phyloP scores from a whole-genome alignment of 2,888 invertebrate species.

The Archips xylosteana region DNA sequence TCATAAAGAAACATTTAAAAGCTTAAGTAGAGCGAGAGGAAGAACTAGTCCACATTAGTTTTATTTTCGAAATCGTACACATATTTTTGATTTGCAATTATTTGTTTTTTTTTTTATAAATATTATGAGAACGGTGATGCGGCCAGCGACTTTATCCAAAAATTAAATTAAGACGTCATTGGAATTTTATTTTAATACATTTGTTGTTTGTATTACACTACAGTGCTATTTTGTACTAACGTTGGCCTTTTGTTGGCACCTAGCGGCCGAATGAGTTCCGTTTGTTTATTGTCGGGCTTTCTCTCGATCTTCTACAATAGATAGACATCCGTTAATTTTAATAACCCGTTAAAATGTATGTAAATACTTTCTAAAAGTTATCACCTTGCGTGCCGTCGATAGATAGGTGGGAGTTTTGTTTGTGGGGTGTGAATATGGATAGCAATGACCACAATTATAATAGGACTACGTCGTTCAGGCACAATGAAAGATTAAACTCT shows the following conservation, averaged over 20 bases:
- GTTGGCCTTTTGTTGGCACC: background rate
- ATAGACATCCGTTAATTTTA: constrained; percentile 22
- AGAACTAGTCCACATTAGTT: background rate
- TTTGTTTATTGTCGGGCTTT: constrained; percentile 35
- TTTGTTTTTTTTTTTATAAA: too few species aligned
- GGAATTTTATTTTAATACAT: background rate
- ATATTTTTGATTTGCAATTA: background rate
- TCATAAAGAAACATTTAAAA: constrained; percentile 1
- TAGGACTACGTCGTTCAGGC: too few species aligned
- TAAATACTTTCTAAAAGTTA: constrained; percentile 39
- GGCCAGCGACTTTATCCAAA: too few species aligned
- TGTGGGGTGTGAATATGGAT: background rate
- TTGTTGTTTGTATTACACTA: background rate
- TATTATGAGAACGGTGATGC: too few species aligned
- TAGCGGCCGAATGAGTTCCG: constrained; percentile 9
- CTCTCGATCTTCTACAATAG: constrained; percentile 29
- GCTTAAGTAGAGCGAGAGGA: background rate
- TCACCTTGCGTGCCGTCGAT: background rate
- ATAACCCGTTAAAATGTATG: constrained; percentile 27
- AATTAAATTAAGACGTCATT: too few species aligned
- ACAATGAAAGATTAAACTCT: too few species aligned
- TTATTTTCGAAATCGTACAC: background rate
- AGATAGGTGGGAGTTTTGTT: background rate
- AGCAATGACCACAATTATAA: too few species aligned
- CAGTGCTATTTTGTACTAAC: background rate